A percentile compares a stretch with the other conserved stretches of the same genome.
Evolutionary conservation across 2,797 vertebrate species (phyloP).

Genomic region (Sparidentex hasta): DNA sequence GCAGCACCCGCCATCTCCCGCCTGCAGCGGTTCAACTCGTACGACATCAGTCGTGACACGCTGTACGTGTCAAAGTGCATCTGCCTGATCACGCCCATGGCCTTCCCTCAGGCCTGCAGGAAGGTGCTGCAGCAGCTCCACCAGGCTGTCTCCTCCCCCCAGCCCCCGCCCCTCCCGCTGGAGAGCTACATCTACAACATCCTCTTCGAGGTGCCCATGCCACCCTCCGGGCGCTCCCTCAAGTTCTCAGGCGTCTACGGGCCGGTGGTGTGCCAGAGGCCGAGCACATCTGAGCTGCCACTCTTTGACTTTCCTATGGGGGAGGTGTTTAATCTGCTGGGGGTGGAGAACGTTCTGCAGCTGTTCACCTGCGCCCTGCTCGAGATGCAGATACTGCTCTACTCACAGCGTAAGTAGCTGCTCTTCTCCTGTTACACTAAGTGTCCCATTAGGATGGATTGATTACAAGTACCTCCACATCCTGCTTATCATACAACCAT

Average conservation of each 20-base stretch:
- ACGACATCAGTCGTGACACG: slow-evolving; percentile 97
- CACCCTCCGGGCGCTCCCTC: slow-evolving; percentile 94
- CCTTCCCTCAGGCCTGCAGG: slow-evolving; percentile 95
- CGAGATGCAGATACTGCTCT: slow-evolving; percentile 99
- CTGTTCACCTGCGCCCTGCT: slow-evolving; percentile 98
- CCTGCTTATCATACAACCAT: neutral
- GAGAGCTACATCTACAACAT: slow-evolving; percentile 99
- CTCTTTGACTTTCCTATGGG: slow-evolving; percentile 95
- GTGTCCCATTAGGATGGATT: neutral
- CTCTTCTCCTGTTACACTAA: slow-evolving; percentile 17
- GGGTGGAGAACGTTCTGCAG: slow-evolving; percentile 96
- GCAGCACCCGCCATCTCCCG: slow-evolving; percentile 91
- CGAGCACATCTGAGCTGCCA: slow-evolving; percentile 94
- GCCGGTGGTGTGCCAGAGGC: slow-evolving; percentile 96
- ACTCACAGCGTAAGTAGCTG: slow-evolving; percentile 94
- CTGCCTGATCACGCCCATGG: slow-evolving; percentile 97
- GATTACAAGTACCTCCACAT: slow-evolving; percentile 6
- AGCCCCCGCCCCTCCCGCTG: slow-evolving; percentile 95
- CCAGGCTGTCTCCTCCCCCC: slow-evolving; percentile 94
- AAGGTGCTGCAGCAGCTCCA: slow-evolving; percentile 95
- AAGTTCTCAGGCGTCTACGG: slow-evolving; percentile 97
- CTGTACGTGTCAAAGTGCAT: slow-evolving; percentile 98
- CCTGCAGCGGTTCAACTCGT: slow-evolving; percentile 97
- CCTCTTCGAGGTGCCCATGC: slow-evolving; percentile 97
- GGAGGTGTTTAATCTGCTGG: slow-evolving; percentile 95